Evolutionary conservation across 1,140 invertebrate species (phyloP), one percentile per base, ranked within the genome.

Genomic region (Ceratosolen fusciceps): DNA sequence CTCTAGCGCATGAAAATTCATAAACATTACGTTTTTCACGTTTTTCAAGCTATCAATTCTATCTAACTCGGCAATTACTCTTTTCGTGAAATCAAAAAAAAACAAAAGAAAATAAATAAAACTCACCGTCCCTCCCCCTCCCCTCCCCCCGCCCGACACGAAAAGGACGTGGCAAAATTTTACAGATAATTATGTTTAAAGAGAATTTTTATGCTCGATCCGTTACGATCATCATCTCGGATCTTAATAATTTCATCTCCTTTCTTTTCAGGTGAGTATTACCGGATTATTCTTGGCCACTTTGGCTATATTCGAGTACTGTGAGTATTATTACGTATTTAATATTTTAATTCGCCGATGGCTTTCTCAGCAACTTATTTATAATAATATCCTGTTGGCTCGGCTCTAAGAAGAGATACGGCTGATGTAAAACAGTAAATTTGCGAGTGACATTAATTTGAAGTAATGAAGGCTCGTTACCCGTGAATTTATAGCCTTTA

Each of bases 231-330:
- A n/a, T n/a, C n/a, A n/a, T n/a, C n/a, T n/a, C n/a, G n/a, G n/a
- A n/a, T n/a, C n/a, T n/a, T 54, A 29, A 60, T 7, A 60, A 10
- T 43, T 49, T 37, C 16, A 10, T 47, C 12, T 65, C 67, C n/a
- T 58, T 75, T 29, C 16, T 16, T 75, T 75, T 37, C 19, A 75
- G 60, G 74, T 75, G 74, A 75, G 60, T 75, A 70, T 26, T n/a
- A 5, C 9, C 24, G 34, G 10, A 2, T 31, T 5, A 49, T 26
- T 49, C 67, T 19, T 1, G 14, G 4, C 1, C 10, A 12, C 29
- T 9, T 34, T 2, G 16, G 21, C 60, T 2, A 24, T 3, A 39
- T 24, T 68, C 12, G 24, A 43, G 1, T 29, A 49, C 14, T 37
- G 67, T 70, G 5, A 70, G 67, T 70, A 29, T 16, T 60, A 65